Evolutionary conservation across 2,888 invertebrate genomes (phyloP).

Genomic region (Helobdella robusta): DNA sequence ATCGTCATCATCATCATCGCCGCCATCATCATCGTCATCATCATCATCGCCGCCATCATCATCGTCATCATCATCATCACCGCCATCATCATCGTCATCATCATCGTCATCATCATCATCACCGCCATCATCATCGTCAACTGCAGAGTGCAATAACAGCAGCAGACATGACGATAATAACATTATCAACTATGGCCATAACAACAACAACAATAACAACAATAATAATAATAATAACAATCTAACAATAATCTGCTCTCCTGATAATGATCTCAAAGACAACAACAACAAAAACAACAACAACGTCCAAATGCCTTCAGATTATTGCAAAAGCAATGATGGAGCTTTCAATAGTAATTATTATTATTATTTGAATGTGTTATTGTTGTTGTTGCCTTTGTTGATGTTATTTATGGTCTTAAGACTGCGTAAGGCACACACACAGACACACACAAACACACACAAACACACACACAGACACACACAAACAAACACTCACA

Average conservation of each 20-base stretch:
- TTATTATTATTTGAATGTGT: too few species aligned
- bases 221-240: neutral
- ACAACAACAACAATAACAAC: neutral
- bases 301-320: too few species aligned
- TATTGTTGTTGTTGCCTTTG: too few species aligned
- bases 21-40: slow-evolving; percentile 23
- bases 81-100: slow-evolving; percentile 13
- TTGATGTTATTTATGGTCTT: too few species aligned
- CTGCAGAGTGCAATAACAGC: neutral
- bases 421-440: too few species aligned
- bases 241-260: neutral
- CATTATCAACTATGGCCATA: neutral
- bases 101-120: slow-evolving; percentile 12
- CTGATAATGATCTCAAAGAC: neutral
- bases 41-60: slow-evolving; percentile 20
- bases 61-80: slow-evolving; percentile 16
- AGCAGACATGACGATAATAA: neutral
- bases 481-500: too few species aligned
- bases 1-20: slow-evolving; percentile 24
- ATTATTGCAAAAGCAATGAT: too few species aligned
- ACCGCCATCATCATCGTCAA: neutral
- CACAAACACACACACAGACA: too few species aligned
- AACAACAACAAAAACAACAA: neutral
- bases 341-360: too few species aligned
- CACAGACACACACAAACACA: too few species aligned